Base-by-base conservation (phyloP, 2,797 vertebrate species). In the Gymnocypris eckloni region DNA sequence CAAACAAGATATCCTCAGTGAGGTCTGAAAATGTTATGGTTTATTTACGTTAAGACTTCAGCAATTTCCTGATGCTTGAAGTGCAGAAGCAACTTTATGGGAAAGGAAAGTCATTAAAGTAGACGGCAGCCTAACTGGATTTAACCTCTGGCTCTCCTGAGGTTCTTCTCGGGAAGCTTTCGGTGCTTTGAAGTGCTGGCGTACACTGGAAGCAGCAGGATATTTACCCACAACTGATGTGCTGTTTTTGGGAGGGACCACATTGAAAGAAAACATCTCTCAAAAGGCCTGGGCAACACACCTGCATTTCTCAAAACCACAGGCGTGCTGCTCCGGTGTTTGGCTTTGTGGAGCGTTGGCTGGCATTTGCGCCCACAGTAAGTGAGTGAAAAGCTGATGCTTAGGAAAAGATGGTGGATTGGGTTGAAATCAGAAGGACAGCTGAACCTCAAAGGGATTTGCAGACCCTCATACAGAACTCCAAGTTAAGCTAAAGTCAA, bases 191-290 rank as follows among this genome's bases (percentile, higher is more conserved):
- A 94, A 93, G 91, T 83, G 80, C 83, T 79, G 87, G 90, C 91
- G 88, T 89, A 86, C 82, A 16, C 82, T 81, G 50, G 20, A 85
- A 92, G 91, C 90, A 90, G 88, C 90, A 92, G 92, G 86, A 93
- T 94, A 93, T 95, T 94, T 94, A 93, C 92, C 90, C 91, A 90
- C 79, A 90, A 89, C 89, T 91, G 89, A 91, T 92, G 92, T 90
- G 89, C 90, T 88, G 90, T 87, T 87, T 90, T 93, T 93, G 89
- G 84, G 91, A 91, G 82, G 87, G 84, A 86, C 59, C 3, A 28
- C 52, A 83, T 87, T 91, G 86, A 93, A 93, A 87, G 83, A 93
- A 94, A 95, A 94, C 89, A 93, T 87, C 79, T 88, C 88, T 94
- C 90, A 93, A 92, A 91, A 86, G 86, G 82, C 28, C 87, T 91